phyloP scores from a whole-genome alignment of 2,113 vertebrate genomes.

The Psammodynastes pulverulentus region DNA sequence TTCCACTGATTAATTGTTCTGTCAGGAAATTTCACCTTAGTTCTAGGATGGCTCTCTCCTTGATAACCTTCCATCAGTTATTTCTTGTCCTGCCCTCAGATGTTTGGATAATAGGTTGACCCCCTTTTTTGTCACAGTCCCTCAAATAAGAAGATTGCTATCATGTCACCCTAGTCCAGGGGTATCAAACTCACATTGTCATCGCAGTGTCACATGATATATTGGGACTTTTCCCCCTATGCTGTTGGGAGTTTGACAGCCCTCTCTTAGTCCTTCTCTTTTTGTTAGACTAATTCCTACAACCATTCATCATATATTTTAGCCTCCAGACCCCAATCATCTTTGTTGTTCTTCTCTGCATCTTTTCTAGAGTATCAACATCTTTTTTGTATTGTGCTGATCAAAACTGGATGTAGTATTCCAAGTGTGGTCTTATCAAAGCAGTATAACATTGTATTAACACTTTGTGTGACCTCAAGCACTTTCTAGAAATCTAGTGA shows the following conservation, averaged over 20 bases:
- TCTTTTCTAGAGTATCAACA: not conserved
- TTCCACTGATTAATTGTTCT: not conserved
- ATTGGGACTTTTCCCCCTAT: too few species aligned
- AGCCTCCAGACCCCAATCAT: not conserved
- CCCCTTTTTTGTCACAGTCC: not conserved
- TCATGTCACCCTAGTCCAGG: not conserved
- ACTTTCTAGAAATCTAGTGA: not conserved
- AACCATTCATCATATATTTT: not conserved
- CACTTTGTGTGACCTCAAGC: not conserved
- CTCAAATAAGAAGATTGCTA: too few species aligned
- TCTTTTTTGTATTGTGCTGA: not conserved
- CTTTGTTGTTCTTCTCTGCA: not conserved
- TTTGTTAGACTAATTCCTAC: not conserved
- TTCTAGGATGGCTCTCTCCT: not conserved
- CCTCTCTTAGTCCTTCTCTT: not conserved
- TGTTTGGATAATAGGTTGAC: not conserved
- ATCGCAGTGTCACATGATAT: too few species aligned
- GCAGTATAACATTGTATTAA: not conserved
- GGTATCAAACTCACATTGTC: too few species aligned
- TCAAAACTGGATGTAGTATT: not conserved
- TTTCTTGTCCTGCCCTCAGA: not conserved
- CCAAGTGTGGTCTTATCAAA: not conserved
- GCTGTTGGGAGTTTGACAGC: too few species aligned
- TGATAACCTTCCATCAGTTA: not conserved
- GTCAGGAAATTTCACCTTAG: not conserved